A percentile compares a stretch with the other conserved stretches of the same genome.
phyloP scores from a whole-genome alignment of 1,140 invertebrate genomes.

The Whitmania pigra region DNA sequence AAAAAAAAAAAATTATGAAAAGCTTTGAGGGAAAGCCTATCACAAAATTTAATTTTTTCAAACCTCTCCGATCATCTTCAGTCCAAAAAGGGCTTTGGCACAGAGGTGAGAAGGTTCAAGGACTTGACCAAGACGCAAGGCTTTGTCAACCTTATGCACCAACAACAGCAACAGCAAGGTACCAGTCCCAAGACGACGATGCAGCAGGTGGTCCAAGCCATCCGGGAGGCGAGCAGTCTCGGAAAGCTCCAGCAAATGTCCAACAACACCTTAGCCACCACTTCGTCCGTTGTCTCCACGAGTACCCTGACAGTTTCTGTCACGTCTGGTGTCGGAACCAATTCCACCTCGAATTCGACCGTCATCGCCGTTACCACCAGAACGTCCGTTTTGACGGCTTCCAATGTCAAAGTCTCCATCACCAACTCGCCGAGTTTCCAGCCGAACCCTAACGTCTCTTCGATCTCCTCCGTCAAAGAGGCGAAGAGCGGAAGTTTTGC shows the following conservation, averaged over 20 bases:
- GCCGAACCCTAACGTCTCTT: too few relatives aligned
- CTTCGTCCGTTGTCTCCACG: background rate
- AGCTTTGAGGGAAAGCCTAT: too few relatives aligned
- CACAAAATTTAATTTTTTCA: too few relatives aligned
- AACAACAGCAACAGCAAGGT: background rate
- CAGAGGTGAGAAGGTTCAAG: background rate
- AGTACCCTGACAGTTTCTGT: background rate
- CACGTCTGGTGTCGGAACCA: background rate
- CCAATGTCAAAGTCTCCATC: background rate
- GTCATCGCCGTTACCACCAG: background rate
- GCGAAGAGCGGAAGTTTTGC: too few relatives aligned
- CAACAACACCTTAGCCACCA: background rate
- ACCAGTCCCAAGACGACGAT: background rate
- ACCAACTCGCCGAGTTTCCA: too few relatives aligned
- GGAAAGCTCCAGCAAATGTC: background rate
- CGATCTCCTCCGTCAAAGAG: too few relatives aligned
- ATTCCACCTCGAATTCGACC: background rate
- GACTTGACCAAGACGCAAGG: constrained; percentile 8
- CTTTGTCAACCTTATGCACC: constrained; percentile 12
- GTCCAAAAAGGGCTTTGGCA: constrained; percentile 1
- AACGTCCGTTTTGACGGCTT: background rate
- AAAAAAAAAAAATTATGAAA: too few relatives aligned
- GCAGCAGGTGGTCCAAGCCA: constrained; percentile 11
- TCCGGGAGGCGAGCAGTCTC: constrained; percentile 7
- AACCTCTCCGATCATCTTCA: background rate